Evolutionary conservation across 2,113 vertebrate genomes (phyloP).

Genomic region (Ageneiosus marmoratus): DNA sequence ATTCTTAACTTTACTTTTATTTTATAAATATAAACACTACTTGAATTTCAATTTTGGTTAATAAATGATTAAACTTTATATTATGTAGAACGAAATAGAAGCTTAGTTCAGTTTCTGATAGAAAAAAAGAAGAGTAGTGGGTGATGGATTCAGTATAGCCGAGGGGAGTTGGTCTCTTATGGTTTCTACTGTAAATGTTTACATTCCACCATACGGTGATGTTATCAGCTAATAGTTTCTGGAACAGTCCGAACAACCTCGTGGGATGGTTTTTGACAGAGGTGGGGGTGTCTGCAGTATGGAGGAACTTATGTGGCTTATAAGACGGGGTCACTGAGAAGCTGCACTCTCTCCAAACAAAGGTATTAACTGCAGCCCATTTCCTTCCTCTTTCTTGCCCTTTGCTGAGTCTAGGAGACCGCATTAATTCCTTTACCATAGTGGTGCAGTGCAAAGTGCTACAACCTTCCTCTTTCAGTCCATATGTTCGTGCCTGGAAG

Average conservation of each 20-base stretch:
- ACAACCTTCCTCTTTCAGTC: conserved; percentile 20
- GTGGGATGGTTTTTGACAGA: conserved; percentile 64
- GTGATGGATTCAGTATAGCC: conserved; percentile 69
- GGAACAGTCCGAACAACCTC: conserved; percentile 65
- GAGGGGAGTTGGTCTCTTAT: conserved; percentile 65
- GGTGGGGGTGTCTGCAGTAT: conserved; percentile 36
- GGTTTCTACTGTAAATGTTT: conserved; percentile 79
- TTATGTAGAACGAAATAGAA: conserved; percentile 7
- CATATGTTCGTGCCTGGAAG: conserved; percentile 18
- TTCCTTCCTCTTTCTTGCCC: conserved; percentile 65
- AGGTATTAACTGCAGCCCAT: conserved; percentile 70
- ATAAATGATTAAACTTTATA: not conserved
- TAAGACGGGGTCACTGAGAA: conserved; percentile 64
- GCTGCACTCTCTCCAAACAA: conserved; percentile 70
- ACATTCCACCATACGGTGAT: conserved; percentile 74
- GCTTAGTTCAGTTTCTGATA: conserved; percentile 10
- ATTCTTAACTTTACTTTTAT: not conserved
- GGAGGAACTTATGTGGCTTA: conserved; percentile 44
- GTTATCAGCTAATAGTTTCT: conserved; percentile 79
- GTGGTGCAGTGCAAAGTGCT: conserved; percentile 17
- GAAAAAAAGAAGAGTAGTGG: conserved; percentile 47
- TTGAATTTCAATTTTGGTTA: not conserved
- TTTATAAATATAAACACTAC: too few relatives aligned
- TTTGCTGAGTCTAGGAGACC: conserved; percentile 50
- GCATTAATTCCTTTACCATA: conserved; percentile 52